Evolutionary conservation across 2,113 vertebrate genomes (phyloP), one percentile per base, ranked within the genome.

Genomic region (Setophaga petechia): DNA sequence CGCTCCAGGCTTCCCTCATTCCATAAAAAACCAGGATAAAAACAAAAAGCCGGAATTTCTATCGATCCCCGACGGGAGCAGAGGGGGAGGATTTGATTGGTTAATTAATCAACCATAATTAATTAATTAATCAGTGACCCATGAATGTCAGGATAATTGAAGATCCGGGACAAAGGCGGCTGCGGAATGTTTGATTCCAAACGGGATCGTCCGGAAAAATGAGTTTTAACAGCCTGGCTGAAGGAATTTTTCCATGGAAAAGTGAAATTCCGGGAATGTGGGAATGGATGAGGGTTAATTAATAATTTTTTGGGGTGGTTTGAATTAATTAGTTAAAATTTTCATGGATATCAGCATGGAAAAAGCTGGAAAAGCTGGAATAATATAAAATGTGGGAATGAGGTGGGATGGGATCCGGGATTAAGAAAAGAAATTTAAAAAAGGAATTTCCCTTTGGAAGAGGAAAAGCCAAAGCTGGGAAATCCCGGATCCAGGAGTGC

Each of bases 141-240:
- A 49, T 81, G 88, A 94, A 85, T 66, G 86, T 91, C 89, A 49
- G 89, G 63, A 41, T 41, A 54, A 55, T 81, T 61, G 78, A 28
- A 54, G 35, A 20, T 33, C 35, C 13, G 3, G 74, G 44, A 67
- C 63, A 12, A 25, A 49, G 44, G 54, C 13, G 0, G 18, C 12
- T 44, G 28, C 1, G 31, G 57, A 15, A 35, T 9, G 19, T 9
- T 46, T 23, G 12, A 27, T 28, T 67, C 35, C 51, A 35, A 6
- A 23, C 0, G 6, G 52, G 27, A 31, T 17, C 43, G 17, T 2
- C 16, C 0, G n/a, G 59, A 62, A 63, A 37, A 71, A 6, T 1
- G 33, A 18, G 21, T 43, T 72, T 13, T 15, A 49, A 35, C 27
- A 4, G n/a, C 21, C 31, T 7, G 7, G n/a, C 10, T 7, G 20